Evolutionary conservation across 2,113 vertebrate species (phyloP), one percentile per base, ranked within the genome.

Genomic region (Nothobranchius kuhntae): DNA sequence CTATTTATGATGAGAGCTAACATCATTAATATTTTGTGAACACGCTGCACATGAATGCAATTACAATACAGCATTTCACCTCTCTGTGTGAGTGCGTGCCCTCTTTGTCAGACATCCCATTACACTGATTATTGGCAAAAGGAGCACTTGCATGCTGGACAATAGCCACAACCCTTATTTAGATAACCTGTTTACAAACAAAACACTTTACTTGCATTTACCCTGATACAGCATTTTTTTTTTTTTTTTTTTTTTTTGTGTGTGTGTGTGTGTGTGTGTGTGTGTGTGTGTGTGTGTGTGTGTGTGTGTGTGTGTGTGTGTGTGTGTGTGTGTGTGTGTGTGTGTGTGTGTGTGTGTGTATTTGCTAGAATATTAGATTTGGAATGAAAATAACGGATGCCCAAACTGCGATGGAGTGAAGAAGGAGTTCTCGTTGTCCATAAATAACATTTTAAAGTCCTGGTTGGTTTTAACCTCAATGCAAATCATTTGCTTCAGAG

Each of bases 381-480:
- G 56, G 53, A 59, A 38, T 71, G 81, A 83, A 79, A 84, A 68
- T 69, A 81, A 89, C 71, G 42, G 73, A 83, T 80, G 84, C 42
- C 57, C 80, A 62, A 53, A 0, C 21, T 69, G 80, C 72, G 21
- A 21, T 10, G 65, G 77, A 77, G 71, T 68, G 42, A 72, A 82
- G 61, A 67, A 46, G 76, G 80, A 78, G 61, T 74, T 82, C 67
- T 78, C 81, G 60, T 48, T 54, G 55, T 69, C 71, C 58, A 71
- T 83, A 86, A 87, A 87, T 73, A 82, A 82, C 78, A 87, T 86
- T 86, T 73, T 85, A 78, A 71, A 82, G 71, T 74, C 82, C 53
- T 54, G 45, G 52, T 78, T 75, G 77, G 71, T 75, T 86, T 80
- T 74, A 89, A 84, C 85, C 85, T 86, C 82, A 87, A 90, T 90